Evolutionary conservation across 2,888 invertebrate species (phyloP).

Genomic region (Junonia oenone): DNA sequence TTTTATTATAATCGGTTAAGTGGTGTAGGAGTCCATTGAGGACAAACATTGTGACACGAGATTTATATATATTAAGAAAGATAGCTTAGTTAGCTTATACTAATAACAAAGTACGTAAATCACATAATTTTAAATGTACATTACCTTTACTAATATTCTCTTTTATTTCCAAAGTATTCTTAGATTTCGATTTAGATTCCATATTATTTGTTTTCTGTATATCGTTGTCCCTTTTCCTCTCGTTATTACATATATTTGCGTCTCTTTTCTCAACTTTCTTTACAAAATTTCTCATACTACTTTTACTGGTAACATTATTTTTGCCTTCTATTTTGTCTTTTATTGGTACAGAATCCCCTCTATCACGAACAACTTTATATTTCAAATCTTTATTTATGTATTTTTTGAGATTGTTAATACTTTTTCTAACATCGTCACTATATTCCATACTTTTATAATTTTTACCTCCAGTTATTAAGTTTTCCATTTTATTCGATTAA

Average conservation of each 20-base stretch:
- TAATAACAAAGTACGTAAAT: background rate
- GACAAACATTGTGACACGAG: too few species aligned
- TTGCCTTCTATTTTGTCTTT: conserved; percentile 11
- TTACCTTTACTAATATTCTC: background rate
- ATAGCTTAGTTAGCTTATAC: background rate
- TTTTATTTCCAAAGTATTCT: background rate
- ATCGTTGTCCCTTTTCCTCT: background rate
- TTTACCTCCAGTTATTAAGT: conserved; percentile 8
- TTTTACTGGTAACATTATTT: background rate
- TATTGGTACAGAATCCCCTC: conserved; percentile 34
- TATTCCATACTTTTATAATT: too few species aligned
- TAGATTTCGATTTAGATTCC: background rate
- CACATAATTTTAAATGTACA: background rate
- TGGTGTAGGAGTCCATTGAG: too few species aligned
- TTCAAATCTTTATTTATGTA: background rate
- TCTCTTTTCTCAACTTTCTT: background rate
- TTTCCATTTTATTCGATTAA: background rate
- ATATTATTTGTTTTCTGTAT: background rate
- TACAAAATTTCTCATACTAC: background rate
- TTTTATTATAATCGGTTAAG: too few species aligned
- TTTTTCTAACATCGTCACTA: conserved; percentile 30
- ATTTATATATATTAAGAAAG: too few species aligned
- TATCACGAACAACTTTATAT: conserved; percentile 27
- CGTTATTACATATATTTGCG: background rate
- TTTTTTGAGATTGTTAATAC: background rate